These are phyloP conservation scores for Shargacucullia verbasci DNA, from an alignment of 2,888 invertebrate species.

Conservation along the genomic window DNA sequence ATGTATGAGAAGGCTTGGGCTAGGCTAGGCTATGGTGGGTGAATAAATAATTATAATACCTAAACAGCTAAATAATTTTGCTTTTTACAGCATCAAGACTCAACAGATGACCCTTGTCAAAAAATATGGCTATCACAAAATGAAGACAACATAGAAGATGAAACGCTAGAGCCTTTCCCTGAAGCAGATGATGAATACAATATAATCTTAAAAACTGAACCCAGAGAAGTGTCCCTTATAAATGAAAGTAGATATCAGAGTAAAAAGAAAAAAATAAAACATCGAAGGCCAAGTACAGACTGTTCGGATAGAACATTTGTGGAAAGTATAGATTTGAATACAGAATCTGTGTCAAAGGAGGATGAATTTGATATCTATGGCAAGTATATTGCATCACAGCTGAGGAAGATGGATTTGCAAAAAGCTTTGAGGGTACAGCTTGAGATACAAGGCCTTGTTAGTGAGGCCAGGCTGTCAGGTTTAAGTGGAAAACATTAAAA, in stretches of 20 bases:
- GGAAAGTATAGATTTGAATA: constrained; percentile 60
- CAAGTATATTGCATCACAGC: constrained; percentile 80
- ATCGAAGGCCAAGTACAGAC: constrained; percentile 64
- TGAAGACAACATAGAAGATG: constrained; percentile 50
- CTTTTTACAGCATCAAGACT: constrained; percentile 50
- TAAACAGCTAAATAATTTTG: not conserved
- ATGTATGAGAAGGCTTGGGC: too few relatives aligned
- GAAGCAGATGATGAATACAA: constrained; percentile 64
- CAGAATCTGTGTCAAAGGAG: constrained; percentile 63
- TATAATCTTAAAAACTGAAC: constrained; percentile 68
- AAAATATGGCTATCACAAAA: constrained; percentile 59
- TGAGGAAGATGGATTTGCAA: constrained; percentile 78
- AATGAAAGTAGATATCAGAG: constrained; percentile 50
- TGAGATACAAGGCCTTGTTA: constrained; percentile 80
- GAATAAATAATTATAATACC: too few relatives aligned
- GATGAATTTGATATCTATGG: constrained; percentile 86
- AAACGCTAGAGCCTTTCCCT: constrained; percentile 61
- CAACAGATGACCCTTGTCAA: constrained; percentile 52
- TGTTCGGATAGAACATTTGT: constrained; percentile 65
- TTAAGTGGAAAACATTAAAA: constrained; percentile 41
- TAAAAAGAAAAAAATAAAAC: constrained; percentile 73
- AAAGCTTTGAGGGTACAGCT: constrained; percentile 78
- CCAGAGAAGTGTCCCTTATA: constrained; percentile 50
- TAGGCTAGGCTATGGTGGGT: too few relatives aligned
- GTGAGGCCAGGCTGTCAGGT: constrained; percentile 78